Conservation (phyloP, 2,797 vertebrate species). For the Centropyge bicolor region DNA sequence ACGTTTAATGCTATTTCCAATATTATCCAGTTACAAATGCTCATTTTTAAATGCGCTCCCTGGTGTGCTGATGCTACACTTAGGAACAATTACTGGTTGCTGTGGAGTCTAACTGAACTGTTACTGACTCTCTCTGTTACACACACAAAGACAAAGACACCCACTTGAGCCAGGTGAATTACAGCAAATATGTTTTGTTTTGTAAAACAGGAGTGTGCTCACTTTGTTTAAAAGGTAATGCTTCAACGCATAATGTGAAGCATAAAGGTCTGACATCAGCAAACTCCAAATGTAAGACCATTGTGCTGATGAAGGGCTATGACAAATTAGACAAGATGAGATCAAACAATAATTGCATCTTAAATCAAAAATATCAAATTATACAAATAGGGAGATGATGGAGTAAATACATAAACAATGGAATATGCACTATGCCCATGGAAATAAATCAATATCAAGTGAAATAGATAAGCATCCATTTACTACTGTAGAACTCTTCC, state of each 20-base stretch:
- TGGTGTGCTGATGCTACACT: not conserved
- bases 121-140: not conserved
- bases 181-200: not conserved
- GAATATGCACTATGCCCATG: not conserved
- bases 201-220: not conserved
- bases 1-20: not conserved
- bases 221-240: not conserved
- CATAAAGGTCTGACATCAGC: not conserved
- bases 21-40: slow-evolving; percentile 1
- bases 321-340: too few species aligned
- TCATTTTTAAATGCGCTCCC: not conserved
- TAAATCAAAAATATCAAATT: not conserved
- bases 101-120: not conserved
- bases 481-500: not conserved
- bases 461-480: not conserved
- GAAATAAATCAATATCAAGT: not conserved
- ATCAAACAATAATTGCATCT: not conserved
- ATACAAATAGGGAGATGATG: not conserved
- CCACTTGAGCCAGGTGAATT: not conserved
- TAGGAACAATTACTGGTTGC: not conserved
- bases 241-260: not conserved
- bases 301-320: not conserved
- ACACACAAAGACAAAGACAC: not conserved
- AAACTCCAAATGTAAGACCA: not conserved
- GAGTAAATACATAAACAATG: not conserved